phyloP scores from a whole-genome alignment of 2,797 vertebrate genomes.

The Aplochiton taeniatus region DNA sequence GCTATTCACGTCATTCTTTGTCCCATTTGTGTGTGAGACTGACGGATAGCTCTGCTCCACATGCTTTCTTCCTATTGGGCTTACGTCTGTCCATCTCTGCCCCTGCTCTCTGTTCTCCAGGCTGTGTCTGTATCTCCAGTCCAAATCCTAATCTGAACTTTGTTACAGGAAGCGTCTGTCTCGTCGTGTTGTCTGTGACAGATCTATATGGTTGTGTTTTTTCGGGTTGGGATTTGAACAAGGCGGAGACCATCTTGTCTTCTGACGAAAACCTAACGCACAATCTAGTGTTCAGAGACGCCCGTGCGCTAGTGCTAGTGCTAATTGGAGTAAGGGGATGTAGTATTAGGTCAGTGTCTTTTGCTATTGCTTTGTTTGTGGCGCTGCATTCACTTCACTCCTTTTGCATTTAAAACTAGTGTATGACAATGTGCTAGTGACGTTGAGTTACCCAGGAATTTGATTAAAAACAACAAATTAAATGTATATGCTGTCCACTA shows the following conservation, averaged over 20 bases:
- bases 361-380: conserved; percentile 7
- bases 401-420: neutral
- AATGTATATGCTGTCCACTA: neutral
- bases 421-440: conserved; percentile 7
- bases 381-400: conserved; percentile 10
- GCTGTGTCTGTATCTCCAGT: conserved; percentile 1
- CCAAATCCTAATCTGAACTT: conserved; percentile 39
- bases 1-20: conserved; percentile 9
- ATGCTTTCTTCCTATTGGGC: conserved; percentile 5
- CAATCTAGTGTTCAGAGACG: conserved; percentile 55
- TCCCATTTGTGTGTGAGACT: conserved; percentile 10
- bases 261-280: conserved; percentile 50
- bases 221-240: conserved; percentile 27
- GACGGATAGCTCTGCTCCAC: neutral
- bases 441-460: neutral
- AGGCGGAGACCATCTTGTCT: conserved; percentile 28
- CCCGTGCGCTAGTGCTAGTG: conserved; percentile 46
- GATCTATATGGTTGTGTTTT: conserved; percentile 20
- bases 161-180: neutral
- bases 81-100: neutral
- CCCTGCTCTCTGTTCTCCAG: conserved; percentile 15
- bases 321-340: conserved; percentile 33
- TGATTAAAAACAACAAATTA: conserved; percentile 1
- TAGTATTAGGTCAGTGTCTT: conserved; percentile 32
- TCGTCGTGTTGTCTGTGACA: conserved; percentile 4